phyloP scores from a whole-genome alignment of 2,113 vertebrate species.

The Phalacrocorax pelagicus region DNA sequence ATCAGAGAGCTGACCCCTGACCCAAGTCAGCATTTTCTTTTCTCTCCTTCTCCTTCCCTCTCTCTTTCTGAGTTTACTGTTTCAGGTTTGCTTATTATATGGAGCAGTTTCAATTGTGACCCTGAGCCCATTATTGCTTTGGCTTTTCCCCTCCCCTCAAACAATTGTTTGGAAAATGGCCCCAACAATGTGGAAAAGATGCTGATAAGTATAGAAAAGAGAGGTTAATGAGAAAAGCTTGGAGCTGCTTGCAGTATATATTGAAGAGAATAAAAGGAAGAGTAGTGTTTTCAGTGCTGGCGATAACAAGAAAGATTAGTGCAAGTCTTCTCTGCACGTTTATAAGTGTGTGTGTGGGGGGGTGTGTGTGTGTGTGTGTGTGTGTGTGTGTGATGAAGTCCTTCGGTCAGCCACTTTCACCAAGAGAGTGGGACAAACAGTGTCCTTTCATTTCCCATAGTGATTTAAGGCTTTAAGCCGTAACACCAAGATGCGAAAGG shows the following conservation, averaged over 20 bases:
- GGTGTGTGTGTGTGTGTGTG: background rate
- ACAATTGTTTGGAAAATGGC: conserved; percentile 81
- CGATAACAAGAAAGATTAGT: conserved; percentile 64
- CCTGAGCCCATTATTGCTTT: conserved; percentile 75
- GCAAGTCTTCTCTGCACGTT: background rate
- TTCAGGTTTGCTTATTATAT: conserved; percentile 30
- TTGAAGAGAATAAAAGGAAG: conserved; percentile 72
- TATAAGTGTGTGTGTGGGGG: background rate
- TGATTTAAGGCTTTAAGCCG: background rate
- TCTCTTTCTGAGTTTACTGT: conserved; percentile 40
- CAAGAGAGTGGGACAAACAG: background rate
- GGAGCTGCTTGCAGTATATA: conserved; percentile 76
- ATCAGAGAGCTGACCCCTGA: conserved; percentile 84
- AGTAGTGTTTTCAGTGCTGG: conserved; percentile 78
- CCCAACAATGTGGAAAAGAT: conserved; percentile 78
- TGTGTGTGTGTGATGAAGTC: background rate
- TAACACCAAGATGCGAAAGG: background rate
- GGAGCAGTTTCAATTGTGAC: conserved; percentile 71
- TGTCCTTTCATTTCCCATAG: background rate
- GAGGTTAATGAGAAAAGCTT: conserved; percentile 75
- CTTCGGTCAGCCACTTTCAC: background rate
- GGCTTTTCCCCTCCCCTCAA: conserved; percentile 8
- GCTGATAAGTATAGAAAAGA: conserved; percentile 79
- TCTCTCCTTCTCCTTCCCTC: conserved; percentile 68
- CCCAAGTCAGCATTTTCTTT: conserved; percentile 77